Percentiles rank a stretch among this genome's conserved stretches.
phyloP scores from a whole-genome alignment of 2,888 invertebrate species.

The Ypsolopha scabrella region DNA sequence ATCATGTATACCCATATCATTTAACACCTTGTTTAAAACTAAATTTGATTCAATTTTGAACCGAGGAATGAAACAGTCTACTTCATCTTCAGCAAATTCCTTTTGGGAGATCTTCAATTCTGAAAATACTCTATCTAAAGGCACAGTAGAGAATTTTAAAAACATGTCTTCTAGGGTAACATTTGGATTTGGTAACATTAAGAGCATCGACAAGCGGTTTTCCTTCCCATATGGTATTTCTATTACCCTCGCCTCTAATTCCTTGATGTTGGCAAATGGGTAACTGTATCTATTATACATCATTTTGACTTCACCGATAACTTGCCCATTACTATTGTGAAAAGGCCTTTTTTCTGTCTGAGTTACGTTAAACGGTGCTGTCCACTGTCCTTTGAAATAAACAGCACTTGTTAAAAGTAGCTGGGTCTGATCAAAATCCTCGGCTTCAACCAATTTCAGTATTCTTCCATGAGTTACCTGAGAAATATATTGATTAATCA shows the following conservation, averaged over 20 bases:
- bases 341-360: slow-evolving; percentile 67
- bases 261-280: slow-evolving; percentile 66
- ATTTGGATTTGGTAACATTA: slow-evolving; percentile 73
- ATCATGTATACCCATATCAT: slow-evolving; percentile 57
- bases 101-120: slow-evolving; percentile 54
- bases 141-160: slow-evolving; percentile 46
- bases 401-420: slow-evolving; percentile 76
- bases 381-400: slow-evolving; percentile 81
- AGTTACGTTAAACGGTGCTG: slow-evolving; percentile 70
- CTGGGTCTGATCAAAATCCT: slow-evolving; percentile 55
- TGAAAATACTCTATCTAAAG: slow-evolving; percentile 60
- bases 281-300: slow-evolving; percentile 76
- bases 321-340: slow-evolving; percentile 60
- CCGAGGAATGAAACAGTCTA: slow-evolving; percentile 74
- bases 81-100: slow-evolving; percentile 71
- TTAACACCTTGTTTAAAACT: slow-evolving; percentile 62
- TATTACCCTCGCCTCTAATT: slow-evolving; percentile 71
- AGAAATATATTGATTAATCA: slow-evolving; percentile 33
- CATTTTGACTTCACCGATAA: slow-evolving; percentile 75
- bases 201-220: slow-evolving; percentile 71
- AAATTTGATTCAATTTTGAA: slow-evolving; percentile 72
- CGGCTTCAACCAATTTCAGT: slow-evolving; percentile 31
- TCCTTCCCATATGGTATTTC: slow-evolving; percentile 77
- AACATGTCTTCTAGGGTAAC: slow-evolving; percentile 64
- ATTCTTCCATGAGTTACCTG: slow-evolving; percentile 43